Conservation (phyloP, 1,140 invertebrate genomes). For the Trichomalopsis sarcophagae region DNA sequence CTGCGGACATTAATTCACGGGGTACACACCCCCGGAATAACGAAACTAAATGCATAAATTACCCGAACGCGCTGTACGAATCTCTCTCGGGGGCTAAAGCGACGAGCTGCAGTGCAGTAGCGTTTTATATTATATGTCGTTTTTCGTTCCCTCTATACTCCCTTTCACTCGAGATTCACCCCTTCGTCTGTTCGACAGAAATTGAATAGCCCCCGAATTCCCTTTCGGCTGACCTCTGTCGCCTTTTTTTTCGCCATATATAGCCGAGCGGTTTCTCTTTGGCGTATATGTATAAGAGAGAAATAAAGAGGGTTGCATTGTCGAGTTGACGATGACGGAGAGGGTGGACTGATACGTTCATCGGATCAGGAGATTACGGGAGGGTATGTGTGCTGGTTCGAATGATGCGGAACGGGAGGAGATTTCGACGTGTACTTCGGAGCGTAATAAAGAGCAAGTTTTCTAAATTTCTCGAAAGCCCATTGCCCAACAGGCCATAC, state of each 20-base stretch:
- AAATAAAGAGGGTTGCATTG: not conserved
- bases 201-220: slow-evolving; percentile 34
- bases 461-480: slow-evolving; percentile 25
- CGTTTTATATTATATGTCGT: not conserved
- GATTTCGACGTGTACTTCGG: not conserved
- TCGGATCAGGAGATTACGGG: slow-evolving; percentile 3
- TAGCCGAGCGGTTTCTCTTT: not conserved
- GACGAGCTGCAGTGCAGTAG: not conserved
- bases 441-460: not conserved
- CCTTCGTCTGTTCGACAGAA: slow-evolving; percentile 21
- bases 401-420: not conserved
- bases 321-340: slow-evolving; percentile 15
- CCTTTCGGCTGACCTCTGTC: slow-evolving; percentile 21
- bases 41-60: slow-evolving; percentile 31
- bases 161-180: not conserved
- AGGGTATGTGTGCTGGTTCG: not conserved
- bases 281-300: not conserved
- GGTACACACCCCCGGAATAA: not conserved
- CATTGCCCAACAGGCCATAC: not conserved
- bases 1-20: not conserved
- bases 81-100: not conserved
- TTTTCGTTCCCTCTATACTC: not conserved
- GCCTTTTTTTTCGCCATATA: not conserved
- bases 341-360: slow-evolving; percentile 21
- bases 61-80: not conserved